Conservation (phyloP, 2,113 vertebrate genomes). For the Ictidomys tridecemlineatus region DNA sequence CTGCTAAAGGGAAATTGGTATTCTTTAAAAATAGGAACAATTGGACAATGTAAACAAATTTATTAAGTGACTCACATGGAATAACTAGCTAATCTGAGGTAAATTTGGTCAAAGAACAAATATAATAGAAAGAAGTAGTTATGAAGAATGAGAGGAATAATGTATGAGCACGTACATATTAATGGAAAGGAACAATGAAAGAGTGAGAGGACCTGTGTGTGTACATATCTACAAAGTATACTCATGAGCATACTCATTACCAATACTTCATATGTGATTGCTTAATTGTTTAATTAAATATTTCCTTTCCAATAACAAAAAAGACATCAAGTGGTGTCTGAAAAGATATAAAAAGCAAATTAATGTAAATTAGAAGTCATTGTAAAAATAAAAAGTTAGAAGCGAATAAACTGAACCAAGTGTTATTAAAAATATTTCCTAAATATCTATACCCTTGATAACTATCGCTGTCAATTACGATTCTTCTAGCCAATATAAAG, state of each 20-base stretch:
- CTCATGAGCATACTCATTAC: not conserved
- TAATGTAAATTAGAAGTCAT: not conserved
- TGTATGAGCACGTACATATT: not conserved
- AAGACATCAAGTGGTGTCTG: not conserved
- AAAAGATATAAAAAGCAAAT: not conserved
- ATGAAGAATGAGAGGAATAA: not conserved
- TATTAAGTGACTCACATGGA: not conserved
- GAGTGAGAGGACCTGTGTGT: too few species aligned
- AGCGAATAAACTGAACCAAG: not conserved
- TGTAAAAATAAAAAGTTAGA: slow-evolving; percentile 4
- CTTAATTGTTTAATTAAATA: slow-evolving; percentile 2
- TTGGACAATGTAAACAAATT: slow-evolving; percentile 21
- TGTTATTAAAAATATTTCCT: not conserved
- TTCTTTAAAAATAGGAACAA: slow-evolving; percentile 61
- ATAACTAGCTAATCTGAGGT: slow-evolving; percentile 33
- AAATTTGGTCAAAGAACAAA: not conserved
- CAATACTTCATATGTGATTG: not conserved
- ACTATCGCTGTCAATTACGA: not conserved
- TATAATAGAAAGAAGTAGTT: not conserved
- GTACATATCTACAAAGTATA: not conserved
- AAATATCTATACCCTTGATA: not conserved
- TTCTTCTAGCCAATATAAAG: not conserved
- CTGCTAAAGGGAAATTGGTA: not conserved
- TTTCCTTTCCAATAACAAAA: not conserved
- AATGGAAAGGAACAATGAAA: too few species aligned